These are phyloP conservation scores for Rhopalosiphum maidis DNA, from an alignment of 1,140 invertebrate species.

Conservation along the genomic window DNA sequence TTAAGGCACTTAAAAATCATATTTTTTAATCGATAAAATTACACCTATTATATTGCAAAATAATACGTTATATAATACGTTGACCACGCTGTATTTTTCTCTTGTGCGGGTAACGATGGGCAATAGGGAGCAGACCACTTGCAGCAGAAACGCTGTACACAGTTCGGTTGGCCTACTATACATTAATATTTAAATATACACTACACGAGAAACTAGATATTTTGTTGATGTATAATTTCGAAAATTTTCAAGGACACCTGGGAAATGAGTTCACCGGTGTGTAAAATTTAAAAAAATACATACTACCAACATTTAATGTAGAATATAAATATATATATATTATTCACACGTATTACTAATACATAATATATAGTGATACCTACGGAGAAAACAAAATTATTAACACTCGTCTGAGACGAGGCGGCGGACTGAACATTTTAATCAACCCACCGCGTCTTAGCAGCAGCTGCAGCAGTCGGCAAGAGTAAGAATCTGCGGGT, in stretches of 20 bases:
- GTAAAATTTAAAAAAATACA: not conserved
- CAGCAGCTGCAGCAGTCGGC: not conserved
- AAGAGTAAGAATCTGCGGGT: not conserved
- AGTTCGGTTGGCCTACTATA: not conserved
- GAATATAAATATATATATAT: not conserved
- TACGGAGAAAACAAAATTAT: not conserved
- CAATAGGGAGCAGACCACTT: not conserved
- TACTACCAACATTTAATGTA: not conserved
- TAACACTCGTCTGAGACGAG: not conserved
- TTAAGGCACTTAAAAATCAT: not conserved
- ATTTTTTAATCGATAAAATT: not conserved
- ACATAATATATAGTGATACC: not conserved
- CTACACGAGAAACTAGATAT: not conserved
- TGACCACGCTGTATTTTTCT: not conserved
- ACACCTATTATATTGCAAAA: not conserved
- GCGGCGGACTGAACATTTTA: not conserved
- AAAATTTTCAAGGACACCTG: not conserved
- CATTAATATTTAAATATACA: not conserved
- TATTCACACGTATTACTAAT: not conserved
- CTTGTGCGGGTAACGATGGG: not conserved
- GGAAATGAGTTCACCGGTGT: not conserved
- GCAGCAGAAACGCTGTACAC: not conserved
- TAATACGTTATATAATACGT: not conserved
- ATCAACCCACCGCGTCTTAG: not conserved
- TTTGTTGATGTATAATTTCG: not conserved